These are phyloP conservation scores for Microctenopoma steveboyesi DNA, from an alignment of 2,797 vertebrate genomes.

Conservation along the genomic window DNA sequence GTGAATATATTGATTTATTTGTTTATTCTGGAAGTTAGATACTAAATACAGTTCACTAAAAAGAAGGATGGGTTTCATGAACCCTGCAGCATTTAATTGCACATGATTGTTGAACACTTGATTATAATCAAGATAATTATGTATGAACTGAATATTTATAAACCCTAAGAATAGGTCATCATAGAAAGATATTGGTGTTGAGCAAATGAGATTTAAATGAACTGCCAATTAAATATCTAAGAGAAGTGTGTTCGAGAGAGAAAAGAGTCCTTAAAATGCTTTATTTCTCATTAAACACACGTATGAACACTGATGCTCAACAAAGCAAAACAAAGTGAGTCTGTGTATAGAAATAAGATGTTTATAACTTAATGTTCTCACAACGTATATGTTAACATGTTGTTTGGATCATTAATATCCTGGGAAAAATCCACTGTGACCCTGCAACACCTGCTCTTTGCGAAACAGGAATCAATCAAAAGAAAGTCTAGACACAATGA, in stretches of 20 bases:
- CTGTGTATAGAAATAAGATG: neutral
- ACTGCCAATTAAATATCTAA: constrained; percentile 39
- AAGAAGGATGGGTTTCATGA: constrained; percentile 31
- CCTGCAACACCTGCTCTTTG: constrained; percentile 31
- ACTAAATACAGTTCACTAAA: neutral
- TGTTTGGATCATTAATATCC: neutral
- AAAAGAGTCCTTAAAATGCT: constrained; percentile 1
- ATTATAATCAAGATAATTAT: constrained; percentile 73
- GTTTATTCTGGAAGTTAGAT: neutral
- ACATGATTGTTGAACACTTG: constrained; percentile 63
- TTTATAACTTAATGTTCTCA: neutral
- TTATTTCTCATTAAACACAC: constrained; percentile 9
- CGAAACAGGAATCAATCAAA: constrained; percentile 54
- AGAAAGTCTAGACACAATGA: constrained; percentile 51
- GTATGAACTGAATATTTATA: constrained; percentile 71
- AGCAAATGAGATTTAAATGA: constrained; percentile 55
- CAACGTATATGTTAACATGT: neutral
- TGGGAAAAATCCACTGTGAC: constrained; percentile 10
- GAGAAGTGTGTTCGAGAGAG: constrained; percentile 8
- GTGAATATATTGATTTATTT: constrained; percentile 4
- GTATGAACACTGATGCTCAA: neutral
- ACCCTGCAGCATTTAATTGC: constrained; percentile 63
- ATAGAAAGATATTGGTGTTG: constrained; percentile 25
- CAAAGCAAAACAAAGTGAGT: neutral
- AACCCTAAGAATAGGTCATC: constrained; percentile 48